Base-by-base conservation (phyloP, 2,888 invertebrate species). In the Chesias legatella region DNA sequence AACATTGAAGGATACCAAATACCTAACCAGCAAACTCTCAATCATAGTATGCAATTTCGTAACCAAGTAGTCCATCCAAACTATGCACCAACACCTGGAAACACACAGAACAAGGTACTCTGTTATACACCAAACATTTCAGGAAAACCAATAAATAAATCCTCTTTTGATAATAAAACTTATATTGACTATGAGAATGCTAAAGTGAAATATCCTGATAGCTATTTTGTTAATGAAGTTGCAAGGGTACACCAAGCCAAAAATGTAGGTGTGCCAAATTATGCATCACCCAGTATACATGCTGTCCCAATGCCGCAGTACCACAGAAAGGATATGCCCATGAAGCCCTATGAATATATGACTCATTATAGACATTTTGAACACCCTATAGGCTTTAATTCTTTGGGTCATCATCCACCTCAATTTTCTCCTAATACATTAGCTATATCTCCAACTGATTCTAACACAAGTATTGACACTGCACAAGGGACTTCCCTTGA, bases 361-460 rank as follows among this genome's bases (percentile, higher is more conserved):
- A 51, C 72, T 33, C 77, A 78, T 49, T 69, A 60, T 53, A 79
- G 78, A 54, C 73, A 69, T 60, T 55, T 73, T 48, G 82, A 84
- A 37, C 77, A 73, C 45, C 59, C 68, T 37, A 32, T 73, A 33
- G 67, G 68, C 58, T 49, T 70, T 24, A 74, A 72, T 52, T 55
- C 76, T 40, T 57, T 81, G 43, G 59, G 73, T 38, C 70, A 78
- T 53, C 65, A 80, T 49, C 70, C 78, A 39, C 61, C 82, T 44
- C 78, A 84, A 31, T 88, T 79, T 69, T 85, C 88, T 27, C 81
- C 88, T 1, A 80, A 70, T 55, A 58, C 79, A 32, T 62, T 85
- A 53, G 73, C 86, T 31, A 86, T 86, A 57, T 88, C 88, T 32
- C 88, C 88, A 45, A 74, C 76, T 35, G 88, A 88, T 54, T 88